Base-by-base conservation (phyloP, 2,113 vertebrate genomes). In the Ailurus styani region DNA sequence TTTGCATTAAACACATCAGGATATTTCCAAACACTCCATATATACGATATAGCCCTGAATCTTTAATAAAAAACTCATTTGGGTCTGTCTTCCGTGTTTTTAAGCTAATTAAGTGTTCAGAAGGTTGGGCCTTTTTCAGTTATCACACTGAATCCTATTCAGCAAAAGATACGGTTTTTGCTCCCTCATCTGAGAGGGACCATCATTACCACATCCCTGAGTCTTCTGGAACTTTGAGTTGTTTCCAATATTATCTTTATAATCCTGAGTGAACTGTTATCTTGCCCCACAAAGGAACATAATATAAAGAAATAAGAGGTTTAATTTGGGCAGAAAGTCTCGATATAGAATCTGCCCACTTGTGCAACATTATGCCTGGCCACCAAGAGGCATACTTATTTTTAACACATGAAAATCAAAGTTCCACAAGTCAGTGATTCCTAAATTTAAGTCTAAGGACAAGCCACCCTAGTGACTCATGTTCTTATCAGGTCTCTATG, bases 61-160 rank as follows among this genome's bases (percentile, higher is more conserved):
- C 96, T 93, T 97, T 93, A 90, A 87, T 98, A 96, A 97, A 98
- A 94, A 70, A 42, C 8, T 93, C 62, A 90, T 14, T 55, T 97
- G 57, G 78, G 95, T 93, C 93, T 98, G 95, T 97, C 97, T 98
- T 98, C 91, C 2, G 54, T 91, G 98, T 96, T 98, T 97, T 97
- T 97, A 96, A 98, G 96, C 90, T 95, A 93, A 93, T 29, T 6
- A 60, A 90, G 23, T 87, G n/a, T 90, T 96, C 93, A 42, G n/a
- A 83, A 66, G 72, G 15, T 87, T 97, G 23, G 55, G 81, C 95
- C 34, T 34, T 82, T 91, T 84, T 82, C 60, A 85, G 78, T 57
- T 55, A 60, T 37, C 45, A 81, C 45, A 50, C 73, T 95, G 66
- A 90, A 54, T 73, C 95, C 85, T 54, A 94, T 94, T 87, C 9